Evolutionary conservation across 2,888 invertebrate genomes (phyloP), one percentile per base, ranked within the genome.

Genomic region (Abscondita cerata): DNA sequence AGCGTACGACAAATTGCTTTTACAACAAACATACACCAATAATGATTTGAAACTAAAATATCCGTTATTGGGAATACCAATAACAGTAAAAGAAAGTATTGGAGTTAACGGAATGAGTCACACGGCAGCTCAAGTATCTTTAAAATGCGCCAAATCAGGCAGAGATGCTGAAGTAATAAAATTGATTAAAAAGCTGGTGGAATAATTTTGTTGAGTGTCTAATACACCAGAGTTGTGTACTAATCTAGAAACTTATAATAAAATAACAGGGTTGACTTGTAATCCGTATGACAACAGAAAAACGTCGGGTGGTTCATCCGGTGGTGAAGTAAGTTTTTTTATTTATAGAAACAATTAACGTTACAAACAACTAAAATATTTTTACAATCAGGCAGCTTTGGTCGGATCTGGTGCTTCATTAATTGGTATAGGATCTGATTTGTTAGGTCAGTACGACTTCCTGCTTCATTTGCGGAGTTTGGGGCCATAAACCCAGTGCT

Each of bases 371-470:
- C n/a, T n/a, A n/a, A n/a, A n/a, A n/a, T n/a, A n/a, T 25, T 25
- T 25, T 25, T 25, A 4, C 6, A 25, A 2, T 25, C 13, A 91
- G 86, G 88, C 88, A 0, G 90, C 90, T 19, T 81, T 95, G 40
- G 82, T 95, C 66, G 88, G 91, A 0, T 84, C 93, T 20, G 95
- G 87, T 16, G 95, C 91, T 6, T 93, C 95, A 0, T 78, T 94
- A 3, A 82, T 95, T 31, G 93, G 95, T 6, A 82, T 96, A n/a
- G 93, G 92, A 0, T 94, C 95, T 0, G 96, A 97, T 76, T 90
- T 96, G 52, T 95, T 92, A 0, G 96, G 96, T 95, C 95, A 2
- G 87, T 95, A n/a, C 85, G 96, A 51, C 84, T 96, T 72, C 96
- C 96, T 0, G 89, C 94, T 1, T 91, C 92, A 85, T 96, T 79